Percentiles rank a stretch among this genome's conserved stretches.
Conservation (phyloP, 2,113 vertebrate genomes). For the Riparia riparia region DNA sequence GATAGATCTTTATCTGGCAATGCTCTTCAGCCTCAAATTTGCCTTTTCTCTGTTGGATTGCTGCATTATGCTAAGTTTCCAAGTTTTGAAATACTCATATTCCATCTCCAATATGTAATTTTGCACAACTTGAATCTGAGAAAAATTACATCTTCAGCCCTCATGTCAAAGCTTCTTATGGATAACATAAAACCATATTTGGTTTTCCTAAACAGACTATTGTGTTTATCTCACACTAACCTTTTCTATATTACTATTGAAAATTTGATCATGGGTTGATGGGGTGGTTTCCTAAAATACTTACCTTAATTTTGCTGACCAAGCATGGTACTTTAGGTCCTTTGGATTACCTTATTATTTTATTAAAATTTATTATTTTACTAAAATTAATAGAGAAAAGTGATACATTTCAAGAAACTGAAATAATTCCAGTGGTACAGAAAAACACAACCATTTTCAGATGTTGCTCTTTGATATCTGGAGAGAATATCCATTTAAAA, state of each 20-base stretch:
- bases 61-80: background rate
- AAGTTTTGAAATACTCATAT: background rate
- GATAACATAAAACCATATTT: background rate
- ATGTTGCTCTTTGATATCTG: background rate
- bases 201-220: background rate
- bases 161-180: background rate
- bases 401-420: background rate
- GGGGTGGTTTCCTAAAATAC: background rate
- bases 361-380: background rate
- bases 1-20: background rate
- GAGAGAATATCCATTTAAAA: background rate
- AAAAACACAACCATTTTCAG: background rate
- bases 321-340: background rate
- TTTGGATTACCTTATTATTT: background rate
- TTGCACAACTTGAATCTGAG: background rate
- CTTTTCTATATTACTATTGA: background rate
- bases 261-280: background rate
- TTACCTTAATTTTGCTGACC: background rate
- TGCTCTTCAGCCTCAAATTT: background rate
- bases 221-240: background rate
- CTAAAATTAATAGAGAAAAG: background rate
- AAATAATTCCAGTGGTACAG: background rate
- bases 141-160: background rate
- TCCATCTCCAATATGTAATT: background rate
- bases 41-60: conserved; percentile 17